Base-by-base conservation (phyloP, 2,888 invertebrate species). In the Scaptomyza polygonia region DNA sequence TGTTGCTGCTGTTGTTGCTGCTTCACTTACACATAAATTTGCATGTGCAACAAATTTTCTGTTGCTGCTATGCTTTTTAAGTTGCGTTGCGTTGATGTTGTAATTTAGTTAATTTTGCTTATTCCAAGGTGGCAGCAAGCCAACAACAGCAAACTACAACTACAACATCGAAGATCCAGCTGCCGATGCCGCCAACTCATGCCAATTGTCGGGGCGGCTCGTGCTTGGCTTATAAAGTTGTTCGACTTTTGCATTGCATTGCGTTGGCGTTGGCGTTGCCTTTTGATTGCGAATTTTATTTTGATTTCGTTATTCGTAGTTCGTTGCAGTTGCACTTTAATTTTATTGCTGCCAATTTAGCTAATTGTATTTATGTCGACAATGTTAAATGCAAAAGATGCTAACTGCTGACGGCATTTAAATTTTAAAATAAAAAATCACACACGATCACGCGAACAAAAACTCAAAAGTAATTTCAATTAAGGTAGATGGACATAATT, bases 21-120 rank as follows among this genome's bases (percentile, higher is more conserved):
- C 64, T 80, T 77, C 79, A 74, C 84, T 85, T 85, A 85, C 88
- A 85, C 88, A 85, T 88, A 88, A 89, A 89, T 89, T 89, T 89
- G 88, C 88, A 89, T 89, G 89, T 79, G 86, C 89, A 86, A 87
- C 86, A 89, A 84, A 89, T 89, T 89, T 87, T 76, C 81, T 77
- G 77, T 57, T 57, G 70, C 55, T 63, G 45, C 14, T 57, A 0
- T 47, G 16, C 11, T 54, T 66, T 57, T 73, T 73, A 18, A 44
- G 67, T 44, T 68, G 61, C 59, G 25, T 65, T 70, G 57, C 67
- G 65, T 66, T 82, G 80, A 76, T 83, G 86, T 87, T 74, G 88
- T 85, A 86, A 85, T 85, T 88, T 84, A 83, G 88, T 88, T 84
- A 88, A 84, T 86, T 87, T 84, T 84, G 88, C 88, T 80, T 88